Conservation (phyloP, 2,888 invertebrate genomes). For the Catocala fraxini region DNA sequence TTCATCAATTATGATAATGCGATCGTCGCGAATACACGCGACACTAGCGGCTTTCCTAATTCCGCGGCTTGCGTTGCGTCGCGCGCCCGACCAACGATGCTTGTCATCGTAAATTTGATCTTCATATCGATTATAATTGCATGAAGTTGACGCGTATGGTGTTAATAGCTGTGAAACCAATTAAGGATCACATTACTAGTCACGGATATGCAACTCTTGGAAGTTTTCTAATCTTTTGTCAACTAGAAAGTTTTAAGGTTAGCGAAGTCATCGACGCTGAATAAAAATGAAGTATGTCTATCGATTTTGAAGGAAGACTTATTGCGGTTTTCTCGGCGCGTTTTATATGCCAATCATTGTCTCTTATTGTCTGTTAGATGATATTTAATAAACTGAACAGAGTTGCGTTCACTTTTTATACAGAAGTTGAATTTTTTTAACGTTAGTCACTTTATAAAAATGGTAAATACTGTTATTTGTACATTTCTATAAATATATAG, state of each 20-base stretch:
- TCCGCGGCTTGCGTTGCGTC: conserved; percentile 46
- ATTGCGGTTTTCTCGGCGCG: too few relatives aligned
- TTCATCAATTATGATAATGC: conserved; percentile 85
- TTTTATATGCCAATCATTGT: not conserved
- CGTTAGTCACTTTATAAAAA: too few relatives aligned
- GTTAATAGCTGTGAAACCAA: conserved; percentile 22
- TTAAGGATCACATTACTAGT: not conserved
- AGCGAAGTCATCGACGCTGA: too few relatives aligned
- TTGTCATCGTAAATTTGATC: conserved; percentile 58
- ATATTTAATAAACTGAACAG: not conserved
- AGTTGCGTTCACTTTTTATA: too few relatives aligned
- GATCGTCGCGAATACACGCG: conserved; percentile 59
- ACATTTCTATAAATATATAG: too few relatives aligned
- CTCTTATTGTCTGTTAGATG: not conserved
- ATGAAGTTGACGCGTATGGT: conserved; percentile 37
- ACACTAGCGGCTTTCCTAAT: conserved; percentile 74
- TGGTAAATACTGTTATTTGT: too few relatives aligned
- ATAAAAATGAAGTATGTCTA: too few relatives aligned
- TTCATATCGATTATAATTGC: conserved; percentile 44
- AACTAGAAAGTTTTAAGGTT: too few relatives aligned
- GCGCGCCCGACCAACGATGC: conserved; percentile 45
- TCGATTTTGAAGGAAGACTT: too few relatives aligned
- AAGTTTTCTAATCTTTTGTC: not conserved
- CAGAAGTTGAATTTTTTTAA: too few relatives aligned
- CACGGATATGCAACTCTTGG: not conserved